Percentiles rank a stretch among this genome's conserved stretches.
Conservation (phyloP, 2,888 invertebrate species). For the Mylabris sibirica region DNA sequence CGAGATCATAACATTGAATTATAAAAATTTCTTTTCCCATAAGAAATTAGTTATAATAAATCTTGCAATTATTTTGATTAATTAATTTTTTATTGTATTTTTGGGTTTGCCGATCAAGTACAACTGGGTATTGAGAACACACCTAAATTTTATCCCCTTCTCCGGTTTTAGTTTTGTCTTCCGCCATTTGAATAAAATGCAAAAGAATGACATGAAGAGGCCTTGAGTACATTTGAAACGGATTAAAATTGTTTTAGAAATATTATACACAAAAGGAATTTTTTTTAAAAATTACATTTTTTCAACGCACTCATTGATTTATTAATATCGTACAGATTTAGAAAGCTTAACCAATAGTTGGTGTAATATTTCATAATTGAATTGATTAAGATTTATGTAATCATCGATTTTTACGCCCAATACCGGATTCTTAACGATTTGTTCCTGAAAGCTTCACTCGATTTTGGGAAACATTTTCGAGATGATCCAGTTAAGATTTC, state of each 20-base stretch:
- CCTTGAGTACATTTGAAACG: constrained; percentile 14
- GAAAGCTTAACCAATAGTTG: background rate
- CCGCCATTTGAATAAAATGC: constrained; percentile 5
- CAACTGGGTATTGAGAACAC: background rate
- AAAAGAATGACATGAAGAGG: background rate
- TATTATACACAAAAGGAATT: background rate
- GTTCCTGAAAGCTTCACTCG: no score
- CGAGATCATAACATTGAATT: background rate
- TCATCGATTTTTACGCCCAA: background rate
- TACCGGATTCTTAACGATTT: no score
- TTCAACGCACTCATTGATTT: background rate
- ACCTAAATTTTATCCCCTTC: constrained; percentile 1
- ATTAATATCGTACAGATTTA: background rate
- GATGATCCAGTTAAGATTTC: no score
- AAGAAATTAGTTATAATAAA: background rate
- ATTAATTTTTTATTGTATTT: background rate
- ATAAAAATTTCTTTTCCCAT: background rate
- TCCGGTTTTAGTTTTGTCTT: background rate
- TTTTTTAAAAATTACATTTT: constrained; percentile 13
- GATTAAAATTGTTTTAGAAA: constrained; percentile 29
- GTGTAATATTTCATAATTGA: constrained; percentile 7
- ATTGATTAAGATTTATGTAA: constrained; percentile 2
- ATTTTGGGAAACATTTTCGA: background rate
- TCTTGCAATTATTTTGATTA: background rate
- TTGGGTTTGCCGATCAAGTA: background rate